phyloP scores from a whole-genome alignment of 2,113 vertebrate species.

The Amazona vittata region DNA sequence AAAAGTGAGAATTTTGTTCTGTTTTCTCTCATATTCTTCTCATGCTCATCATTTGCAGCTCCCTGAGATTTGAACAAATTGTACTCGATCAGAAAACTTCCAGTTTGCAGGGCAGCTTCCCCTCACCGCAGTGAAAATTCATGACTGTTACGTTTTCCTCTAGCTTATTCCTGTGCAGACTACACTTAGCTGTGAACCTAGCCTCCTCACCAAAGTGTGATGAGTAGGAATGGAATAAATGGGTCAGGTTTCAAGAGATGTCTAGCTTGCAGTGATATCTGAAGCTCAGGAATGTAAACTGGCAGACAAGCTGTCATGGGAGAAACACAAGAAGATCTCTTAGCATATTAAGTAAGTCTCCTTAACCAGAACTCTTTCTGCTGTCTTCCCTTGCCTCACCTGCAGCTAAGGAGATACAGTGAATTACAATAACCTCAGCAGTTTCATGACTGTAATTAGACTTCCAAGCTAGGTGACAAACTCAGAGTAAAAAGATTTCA shows the following conservation, averaged over 20 bases:
- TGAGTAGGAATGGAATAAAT: slow-evolving; percentile 30
- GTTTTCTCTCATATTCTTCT: not conserved
- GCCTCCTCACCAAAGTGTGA: slow-evolving; percentile 2
- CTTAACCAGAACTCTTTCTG: not conserved
- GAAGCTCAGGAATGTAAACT: slow-evolving; percentile 39
- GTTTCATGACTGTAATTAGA: not conserved
- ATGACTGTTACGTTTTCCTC: not conserved
- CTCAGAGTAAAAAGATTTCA: not conserved
- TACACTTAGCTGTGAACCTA: not conserved
- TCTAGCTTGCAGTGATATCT: slow-evolving; percentile 11
- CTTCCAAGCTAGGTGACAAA: not conserved
- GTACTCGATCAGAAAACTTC: not conserved
- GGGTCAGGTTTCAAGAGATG: slow-evolving; percentile 24
- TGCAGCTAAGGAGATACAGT: not conserved
- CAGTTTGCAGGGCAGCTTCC: not conserved
- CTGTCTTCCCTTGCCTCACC: not conserved
- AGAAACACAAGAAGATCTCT: slow-evolving; percentile 7
- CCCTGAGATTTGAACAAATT: not conserved
- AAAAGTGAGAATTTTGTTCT: not conserved
- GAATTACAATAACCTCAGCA: not conserved
- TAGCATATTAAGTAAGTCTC: not conserved
- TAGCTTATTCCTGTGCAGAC: not conserved
- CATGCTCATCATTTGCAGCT: not conserved
- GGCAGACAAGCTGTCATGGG: slow-evolving; percentile 24
- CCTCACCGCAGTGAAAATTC: not conserved